Base-by-base conservation (phyloP, 2,888 invertebrate species). In the Eristalis intricaria region DNA sequence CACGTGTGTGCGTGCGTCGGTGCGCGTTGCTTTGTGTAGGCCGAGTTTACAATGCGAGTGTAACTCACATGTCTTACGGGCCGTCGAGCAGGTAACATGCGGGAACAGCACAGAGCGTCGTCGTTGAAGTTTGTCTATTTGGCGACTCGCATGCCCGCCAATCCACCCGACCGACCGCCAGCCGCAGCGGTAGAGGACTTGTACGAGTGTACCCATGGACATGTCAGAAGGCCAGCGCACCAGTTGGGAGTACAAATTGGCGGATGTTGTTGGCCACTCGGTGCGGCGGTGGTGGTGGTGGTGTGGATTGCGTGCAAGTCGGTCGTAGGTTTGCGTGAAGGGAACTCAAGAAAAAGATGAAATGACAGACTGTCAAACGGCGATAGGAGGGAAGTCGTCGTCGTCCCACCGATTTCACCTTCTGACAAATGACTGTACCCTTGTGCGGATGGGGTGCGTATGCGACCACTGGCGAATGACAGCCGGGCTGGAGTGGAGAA, bases 191-290 rank as follows among this genome's bases (percentile, higher is more conserved):
- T 68, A 64, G 65, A 77, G 22, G 43, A 60, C 38, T 68, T 35
- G n/a, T n/a, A n/a, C 32, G 19, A 13, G n/a, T 68, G 11, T 76
- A 40, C 65, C 71, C 43, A 77, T 79, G 84, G 71, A 84, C 76
- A 84, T 87, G 87, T 84, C 84, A 87, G 79, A 87, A 84, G 79
- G 79, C 74, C 84, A 84, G 86, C 70, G 58, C 84, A 84, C 84
- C 76, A 84, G 84, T 50, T 50, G 71, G 69, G 71, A 73, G 71
- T 69, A 87, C 87, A 84, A 86, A 86, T 86, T 86, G 86, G 86
- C 86, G 86, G 83, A 86, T 86, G 86, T 86, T 78, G 83, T 61
- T 50, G 50, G 50, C 50, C 50, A 70, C 60, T 38, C 38, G 38
- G 38, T 40, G 43, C 38, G 40, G 73, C 74, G 68, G 65, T 40